phyloP scores from a whole-genome alignment of 2,113 vertebrate genomes.

The Toxotes jaculatrix region DNA sequence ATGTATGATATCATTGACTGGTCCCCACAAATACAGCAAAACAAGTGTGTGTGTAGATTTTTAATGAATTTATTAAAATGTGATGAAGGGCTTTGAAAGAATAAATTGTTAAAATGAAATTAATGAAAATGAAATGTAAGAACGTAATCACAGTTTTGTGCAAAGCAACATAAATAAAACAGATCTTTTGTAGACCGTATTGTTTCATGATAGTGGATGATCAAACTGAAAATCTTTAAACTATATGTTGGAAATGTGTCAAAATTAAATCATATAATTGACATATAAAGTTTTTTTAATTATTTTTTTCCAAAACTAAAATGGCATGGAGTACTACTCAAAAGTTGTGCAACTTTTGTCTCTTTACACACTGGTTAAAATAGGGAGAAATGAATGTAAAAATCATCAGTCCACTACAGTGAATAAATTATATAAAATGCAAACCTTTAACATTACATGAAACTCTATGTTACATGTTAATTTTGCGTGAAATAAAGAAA shows the following conservation, averaged over 20 bases:
- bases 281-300: neutral
- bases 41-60: no score
- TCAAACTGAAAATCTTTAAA: no score
- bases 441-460: neutral
- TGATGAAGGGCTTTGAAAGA: neutral
- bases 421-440: neutral
- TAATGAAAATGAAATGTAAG: neutral
- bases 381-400: neutral
- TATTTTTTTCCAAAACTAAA: neutral
- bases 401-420: neutral
- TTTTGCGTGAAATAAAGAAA: no score
- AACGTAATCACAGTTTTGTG: neutral
- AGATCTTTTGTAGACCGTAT: no score
- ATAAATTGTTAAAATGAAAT: no score
- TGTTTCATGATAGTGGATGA: no score
- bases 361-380: no score
- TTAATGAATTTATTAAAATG: neutral
- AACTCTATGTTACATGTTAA: no score
- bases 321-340: neutral
- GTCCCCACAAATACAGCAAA: no score
- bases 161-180: neutral
- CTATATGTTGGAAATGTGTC: neutral
- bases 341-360: neutral
- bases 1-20: no score
- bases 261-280: neutral